phyloP scores from a whole-genome alignment of 2,888 invertebrate genomes.

The Pseudococcus viburni region DNA sequence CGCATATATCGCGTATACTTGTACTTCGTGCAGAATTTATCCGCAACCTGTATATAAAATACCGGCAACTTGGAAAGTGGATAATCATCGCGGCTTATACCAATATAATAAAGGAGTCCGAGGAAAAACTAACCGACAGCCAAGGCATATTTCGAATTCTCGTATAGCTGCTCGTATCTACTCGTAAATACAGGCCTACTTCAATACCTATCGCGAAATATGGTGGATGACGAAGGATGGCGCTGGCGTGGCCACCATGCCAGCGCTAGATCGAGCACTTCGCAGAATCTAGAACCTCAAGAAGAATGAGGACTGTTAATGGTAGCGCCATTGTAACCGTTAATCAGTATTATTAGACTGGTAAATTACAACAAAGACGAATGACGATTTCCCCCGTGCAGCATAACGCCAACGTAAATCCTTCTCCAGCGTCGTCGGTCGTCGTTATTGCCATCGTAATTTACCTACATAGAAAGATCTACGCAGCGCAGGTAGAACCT shows the following conservation, averaged over 20 bases:
- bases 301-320: background rate
- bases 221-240: background rate
- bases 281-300: background rate
- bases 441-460: background rate
- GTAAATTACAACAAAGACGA: slow-evolving; percentile 23
- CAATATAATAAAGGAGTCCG: background rate
- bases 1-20: background rate
- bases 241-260: background rate
- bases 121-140: background rate
- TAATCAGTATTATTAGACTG: slow-evolving; percentile 35
- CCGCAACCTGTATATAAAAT: background rate
- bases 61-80: background rate
- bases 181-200: background rate
- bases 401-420: background rate
- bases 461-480: background rate
- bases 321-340: slow-evolving; percentile 2
- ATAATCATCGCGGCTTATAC: background rate
- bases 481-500: background rate
- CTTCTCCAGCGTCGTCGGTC: background rate
- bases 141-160: background rate
- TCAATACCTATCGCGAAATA: background rate
- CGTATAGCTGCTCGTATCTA: background rate
- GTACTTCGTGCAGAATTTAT: background rate
- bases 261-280: background rate
- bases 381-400: background rate